Evolutionary conservation across 2,797 vertebrate genomes (phyloP).

Genomic region (Phrynocephalus forsythii): DNA sequence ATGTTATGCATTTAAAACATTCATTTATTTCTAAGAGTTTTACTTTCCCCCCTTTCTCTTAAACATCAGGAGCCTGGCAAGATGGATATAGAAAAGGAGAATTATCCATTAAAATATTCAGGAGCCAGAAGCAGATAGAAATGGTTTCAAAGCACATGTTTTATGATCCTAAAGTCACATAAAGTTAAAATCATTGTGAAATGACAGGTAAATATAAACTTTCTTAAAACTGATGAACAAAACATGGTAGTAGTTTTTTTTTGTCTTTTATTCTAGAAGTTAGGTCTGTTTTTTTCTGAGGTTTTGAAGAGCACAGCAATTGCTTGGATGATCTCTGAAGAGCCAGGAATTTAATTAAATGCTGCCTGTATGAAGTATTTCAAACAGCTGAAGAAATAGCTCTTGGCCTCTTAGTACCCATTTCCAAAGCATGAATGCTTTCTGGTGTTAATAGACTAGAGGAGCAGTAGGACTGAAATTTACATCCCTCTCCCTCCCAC

Average conservation of each 20-base stretch:
- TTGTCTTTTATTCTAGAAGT: conserved; percentile 63
- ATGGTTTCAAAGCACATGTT: not conserved
- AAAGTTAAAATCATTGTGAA: conserved; percentile 35
- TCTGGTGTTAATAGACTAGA: conserved; percentile 43
- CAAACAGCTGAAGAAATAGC: conserved; percentile 63
- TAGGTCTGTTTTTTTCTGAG: conserved; percentile 61
- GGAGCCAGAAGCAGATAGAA: conserved; percentile 38
- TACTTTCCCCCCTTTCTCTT: conserved; percentile 1
- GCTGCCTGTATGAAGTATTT: conserved; percentile 45
- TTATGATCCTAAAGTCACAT: not conserved
- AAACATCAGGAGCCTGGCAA: not conserved
- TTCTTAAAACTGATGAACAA: conserved; percentile 49
- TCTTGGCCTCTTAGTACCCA: conserved; percentile 35
- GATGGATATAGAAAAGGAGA: not conserved
- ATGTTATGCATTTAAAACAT: conserved; percentile 4
- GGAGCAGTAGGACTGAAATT: not conserved
- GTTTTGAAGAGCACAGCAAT: conserved; percentile 58
- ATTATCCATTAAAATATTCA: conserved; percentile 18
- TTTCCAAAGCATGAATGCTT: conserved; percentile 36
- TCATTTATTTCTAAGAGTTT: conserved; percentile 2
- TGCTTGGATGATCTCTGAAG: conserved; percentile 39
- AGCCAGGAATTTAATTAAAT: conserved; percentile 59
- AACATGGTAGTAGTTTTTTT: conserved; percentile 54
- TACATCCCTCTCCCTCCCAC: not conserved
- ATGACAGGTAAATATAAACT: conserved; percentile 73